Evolutionary conservation across 2,888 invertebrate species (phyloP).

Genomic region (Drosophila atripex): DNA sequence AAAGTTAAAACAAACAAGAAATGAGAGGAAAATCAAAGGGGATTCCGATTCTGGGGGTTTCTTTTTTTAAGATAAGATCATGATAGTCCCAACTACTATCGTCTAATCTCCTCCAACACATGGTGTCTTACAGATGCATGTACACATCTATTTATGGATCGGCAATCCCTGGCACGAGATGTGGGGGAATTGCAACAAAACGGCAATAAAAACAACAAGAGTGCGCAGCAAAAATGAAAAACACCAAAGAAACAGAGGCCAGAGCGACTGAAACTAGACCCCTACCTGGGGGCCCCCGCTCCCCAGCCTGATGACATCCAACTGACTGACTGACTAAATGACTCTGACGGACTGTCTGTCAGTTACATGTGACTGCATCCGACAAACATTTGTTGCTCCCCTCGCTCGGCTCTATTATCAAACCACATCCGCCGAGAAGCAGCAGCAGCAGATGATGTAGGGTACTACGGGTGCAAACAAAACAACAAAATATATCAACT

Average conservation of each 20-base stretch:
- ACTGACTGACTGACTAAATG: constrained; percentile 74
- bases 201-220: constrained; percentile 2
- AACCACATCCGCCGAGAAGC: constrained; percentile 68
- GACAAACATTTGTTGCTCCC: constrained; percentile 44
- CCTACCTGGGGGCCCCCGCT: constrained; percentile 11
- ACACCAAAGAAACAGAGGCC: constrained; percentile 15
- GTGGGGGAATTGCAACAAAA: constrained; percentile 38
- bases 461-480: constrained; percentile 52
- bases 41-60: no score
- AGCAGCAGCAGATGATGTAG: constrained; percentile 49
- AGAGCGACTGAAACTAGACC: constrained; percentile 51
- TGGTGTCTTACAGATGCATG: constrained; percentile 6
- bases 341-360: constrained; percentile 66
- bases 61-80: no score
- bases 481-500: constrained; percentile 70
- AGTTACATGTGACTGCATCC: constrained; percentile 74
- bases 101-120: background rate
- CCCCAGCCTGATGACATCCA: constrained; percentile 48
- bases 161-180: constrained; percentile 48
- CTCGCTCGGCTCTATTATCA: constrained; percentile 60
- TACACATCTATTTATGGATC: constrained; percentile 25
- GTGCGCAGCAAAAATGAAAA: constrained; percentile 41
- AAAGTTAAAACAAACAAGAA: constrained; percentile 8
- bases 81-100: no score
- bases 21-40: no score